A percentile compares a stretch with the other conserved stretches of the same genome.
Conservation (phyloP, 2,113 vertebrate species). For the Equus quagga region DNA sequence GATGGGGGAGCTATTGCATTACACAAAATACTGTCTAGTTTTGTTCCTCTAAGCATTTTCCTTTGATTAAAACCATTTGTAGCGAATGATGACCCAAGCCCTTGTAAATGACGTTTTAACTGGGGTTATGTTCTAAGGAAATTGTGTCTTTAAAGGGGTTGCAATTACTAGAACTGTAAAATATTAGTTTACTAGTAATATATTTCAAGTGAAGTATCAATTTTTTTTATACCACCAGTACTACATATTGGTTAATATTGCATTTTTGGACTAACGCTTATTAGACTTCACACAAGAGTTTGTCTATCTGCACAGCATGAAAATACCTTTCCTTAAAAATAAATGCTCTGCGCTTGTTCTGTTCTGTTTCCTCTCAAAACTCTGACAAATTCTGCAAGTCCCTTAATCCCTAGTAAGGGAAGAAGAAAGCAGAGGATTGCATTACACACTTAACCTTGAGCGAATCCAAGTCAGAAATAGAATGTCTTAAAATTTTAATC, state of each 20-base stretch:
- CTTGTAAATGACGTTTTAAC: neutral
- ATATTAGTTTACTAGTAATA: neutral
- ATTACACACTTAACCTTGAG: constrained; percentile 25
- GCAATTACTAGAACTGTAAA: fast-evolving
- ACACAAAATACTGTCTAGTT: neutral
- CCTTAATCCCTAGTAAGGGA: constrained; percentile 25
- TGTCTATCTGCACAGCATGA: neutral
- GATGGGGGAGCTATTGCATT: constrained; percentile 87
- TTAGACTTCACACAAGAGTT: neutral
- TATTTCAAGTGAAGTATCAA: neutral
- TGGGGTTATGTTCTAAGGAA: neutral
- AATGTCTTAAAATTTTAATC: constrained; percentile 15
- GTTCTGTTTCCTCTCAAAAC: constrained; percentile 34
- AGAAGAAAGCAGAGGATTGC: constrained; percentile 9
- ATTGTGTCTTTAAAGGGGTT: neutral
- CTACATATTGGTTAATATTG: neutral
- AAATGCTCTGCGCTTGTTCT: constrained; percentile 30
- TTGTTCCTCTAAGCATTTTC: fast-evolving
- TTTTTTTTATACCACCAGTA: constrained; percentile 19
- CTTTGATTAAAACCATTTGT: neutral
- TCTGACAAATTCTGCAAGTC: neutral
- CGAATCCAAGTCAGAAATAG: neutral
- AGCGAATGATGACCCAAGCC: neutral
- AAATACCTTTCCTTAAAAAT: constrained; percentile 34
- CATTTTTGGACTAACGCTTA: constrained; percentile 26